Evolutionary conservation across 2,888 invertebrate genomes (phyloP).

Genomic region (Nemurella pictetii): DNA sequence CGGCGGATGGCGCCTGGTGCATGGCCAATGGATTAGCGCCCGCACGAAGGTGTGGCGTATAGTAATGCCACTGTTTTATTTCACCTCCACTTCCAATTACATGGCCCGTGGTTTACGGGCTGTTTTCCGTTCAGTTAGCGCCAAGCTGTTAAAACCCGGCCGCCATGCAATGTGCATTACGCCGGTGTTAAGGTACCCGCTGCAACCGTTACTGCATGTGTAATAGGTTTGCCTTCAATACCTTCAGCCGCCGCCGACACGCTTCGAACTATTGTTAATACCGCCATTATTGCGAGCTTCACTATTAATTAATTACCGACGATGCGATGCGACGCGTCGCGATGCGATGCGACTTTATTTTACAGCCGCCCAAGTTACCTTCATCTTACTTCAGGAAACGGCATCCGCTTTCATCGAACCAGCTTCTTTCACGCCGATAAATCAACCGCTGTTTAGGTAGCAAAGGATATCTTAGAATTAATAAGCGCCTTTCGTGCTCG

Average conservation of each 20-base stretch:
- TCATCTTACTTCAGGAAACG: neutral
- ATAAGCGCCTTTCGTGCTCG: conserved; percentile 5
- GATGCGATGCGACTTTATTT: neutral
- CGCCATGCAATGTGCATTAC: neutral
- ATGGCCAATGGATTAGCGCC: neutral
- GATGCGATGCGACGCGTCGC: no score
- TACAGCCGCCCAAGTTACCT: neutral
- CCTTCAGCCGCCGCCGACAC: neutral
- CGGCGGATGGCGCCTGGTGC: neutral
- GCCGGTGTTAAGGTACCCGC: neutral
- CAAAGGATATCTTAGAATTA: conserved; percentile 12
- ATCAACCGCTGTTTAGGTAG: neutral
- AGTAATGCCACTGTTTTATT: neutral
- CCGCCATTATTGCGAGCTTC: neutral
- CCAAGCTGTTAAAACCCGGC: neutral
- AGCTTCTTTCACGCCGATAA: conserved; percentile 2
- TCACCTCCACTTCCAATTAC: neutral
- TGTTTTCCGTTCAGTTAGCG: neutral
- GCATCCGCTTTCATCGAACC: neutral
- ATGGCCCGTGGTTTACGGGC: neutral
- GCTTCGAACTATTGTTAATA: neutral
- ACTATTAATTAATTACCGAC: neutral
- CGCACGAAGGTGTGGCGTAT: neutral
- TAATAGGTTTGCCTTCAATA: neutral
- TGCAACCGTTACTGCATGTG: neutral